These are phyloP conservation scores for cat (Felis catus) DNA, from an alignment of 2,113 vertebrate genomes.

Conservation along the genomic window DNA sequence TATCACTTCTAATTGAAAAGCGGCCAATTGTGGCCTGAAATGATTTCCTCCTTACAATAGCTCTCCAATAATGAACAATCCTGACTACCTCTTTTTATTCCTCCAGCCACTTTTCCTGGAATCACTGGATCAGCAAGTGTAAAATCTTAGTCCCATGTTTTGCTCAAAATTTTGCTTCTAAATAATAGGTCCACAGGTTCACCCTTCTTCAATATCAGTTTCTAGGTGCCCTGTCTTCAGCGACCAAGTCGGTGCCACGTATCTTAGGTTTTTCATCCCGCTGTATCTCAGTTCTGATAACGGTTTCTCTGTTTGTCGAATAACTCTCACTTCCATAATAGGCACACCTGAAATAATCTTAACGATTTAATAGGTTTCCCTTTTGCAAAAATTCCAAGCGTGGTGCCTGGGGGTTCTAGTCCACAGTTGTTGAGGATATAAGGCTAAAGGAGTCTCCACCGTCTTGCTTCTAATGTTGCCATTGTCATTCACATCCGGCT, in stretches of 20 bases:
- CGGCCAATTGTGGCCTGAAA: neutral
- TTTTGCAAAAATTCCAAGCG: neutral
- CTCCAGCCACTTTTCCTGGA: neutral
- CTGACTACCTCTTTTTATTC: slow-evolving; percentile 13
- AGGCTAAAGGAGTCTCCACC: neutral
- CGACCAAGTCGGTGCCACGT: neutral
- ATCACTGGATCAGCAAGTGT: neutral
- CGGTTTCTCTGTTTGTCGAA: neutral
- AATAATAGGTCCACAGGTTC: neutral
- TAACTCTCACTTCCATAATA: neutral
- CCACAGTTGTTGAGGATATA: neutral
- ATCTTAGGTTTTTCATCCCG: neutral
- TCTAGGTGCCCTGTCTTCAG: neutral
- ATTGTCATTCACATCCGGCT: neutral
- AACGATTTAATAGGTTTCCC: neutral
- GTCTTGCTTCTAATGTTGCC: neutral
- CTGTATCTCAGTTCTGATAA: neutral
- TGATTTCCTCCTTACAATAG: slow-evolving; percentile 13
- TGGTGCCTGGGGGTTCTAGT: neutral
- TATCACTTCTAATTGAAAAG: slow-evolving; percentile 25
- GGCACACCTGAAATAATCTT: neutral
- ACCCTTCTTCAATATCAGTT: neutral
- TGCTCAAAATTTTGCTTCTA: slow-evolving; percentile 25
- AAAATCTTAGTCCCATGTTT: neutral
- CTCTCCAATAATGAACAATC: neutral